A percentile compares a stretch with the other conserved stretches of the same genome.
phyloP scores from a whole-genome alignment of 2,888 invertebrate species.

The Mongoloraphidia duomilia region DNA sequence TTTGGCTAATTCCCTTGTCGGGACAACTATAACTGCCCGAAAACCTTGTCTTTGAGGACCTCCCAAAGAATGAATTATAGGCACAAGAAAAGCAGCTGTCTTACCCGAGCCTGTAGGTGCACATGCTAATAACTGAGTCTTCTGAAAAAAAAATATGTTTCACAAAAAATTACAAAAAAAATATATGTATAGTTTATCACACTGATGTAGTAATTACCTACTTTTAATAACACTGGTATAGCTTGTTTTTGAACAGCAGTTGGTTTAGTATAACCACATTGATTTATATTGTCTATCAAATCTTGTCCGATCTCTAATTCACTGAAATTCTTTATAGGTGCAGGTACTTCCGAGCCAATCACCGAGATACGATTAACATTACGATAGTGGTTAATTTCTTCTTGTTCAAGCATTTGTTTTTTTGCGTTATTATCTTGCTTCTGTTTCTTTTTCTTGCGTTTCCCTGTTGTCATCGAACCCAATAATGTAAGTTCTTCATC shows the following conservation, averaged over 20 bases:
- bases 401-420: slow-evolving; percentile 33
- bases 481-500: slow-evolving; percentile 9
- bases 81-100: slow-evolving; percentile 86
- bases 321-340: slow-evolving; percentile 56
- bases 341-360: slow-evolving; percentile 64
- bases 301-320: slow-evolving; percentile 44
- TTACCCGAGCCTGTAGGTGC: slow-evolving; percentile 98
- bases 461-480: slow-evolving; percentile 10
- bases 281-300: slow-evolving; percentile 52
- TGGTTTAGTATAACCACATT: slow-evolving; percentile 58
- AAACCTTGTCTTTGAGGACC: slow-evolving; percentile 60
- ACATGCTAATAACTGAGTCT: slow-evolving; percentile 76
- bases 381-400: slow-evolving; percentile 52
- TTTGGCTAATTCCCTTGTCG: slow-evolving; percentile 85
- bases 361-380: slow-evolving; percentile 65
- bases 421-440: slow-evolving; percentile 30
- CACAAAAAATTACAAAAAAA: neutral
- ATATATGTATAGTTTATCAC: neutral
- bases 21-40: slow-evolving; percentile 77
- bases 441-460: slow-evolving; percentile 17
- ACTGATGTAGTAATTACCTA: slow-evolving; percentile 21
- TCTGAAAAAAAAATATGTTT: slow-evolving; percentile 28
- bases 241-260: slow-evolving; percentile 91
- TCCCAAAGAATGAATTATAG: slow-evolving; percentile 64
- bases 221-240: slow-evolving; percentile 73